phyloP scores from a whole-genome alignment of 2,113 vertebrate genomes.

The Triplophysa dalaica region DNA sequence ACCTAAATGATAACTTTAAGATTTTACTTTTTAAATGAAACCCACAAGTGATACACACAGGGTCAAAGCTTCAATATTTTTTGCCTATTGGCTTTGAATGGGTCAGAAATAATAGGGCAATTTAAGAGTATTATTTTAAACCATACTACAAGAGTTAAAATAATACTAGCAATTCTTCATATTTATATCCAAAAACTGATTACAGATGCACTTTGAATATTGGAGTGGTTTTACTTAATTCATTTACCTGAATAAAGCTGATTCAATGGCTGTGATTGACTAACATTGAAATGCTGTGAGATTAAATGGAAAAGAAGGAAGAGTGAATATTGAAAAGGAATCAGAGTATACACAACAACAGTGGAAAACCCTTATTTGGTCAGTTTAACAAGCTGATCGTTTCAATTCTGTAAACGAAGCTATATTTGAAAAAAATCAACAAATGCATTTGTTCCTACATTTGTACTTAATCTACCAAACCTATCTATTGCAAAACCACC shows the following conservation, averaged over 20 bases:
- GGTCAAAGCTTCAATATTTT: neutral
- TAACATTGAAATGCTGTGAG: too few relatives aligned
- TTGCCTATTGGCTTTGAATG: neutral
- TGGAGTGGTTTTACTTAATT: slow-evolving; percentile 19
- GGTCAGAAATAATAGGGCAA: slow-evolving; percentile 2
- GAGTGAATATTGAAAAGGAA: too few relatives aligned
- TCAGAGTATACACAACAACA: too few relatives aligned
- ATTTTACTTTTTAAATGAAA: too few relatives aligned
- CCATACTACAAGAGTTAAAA: slow-evolving; percentile 1
- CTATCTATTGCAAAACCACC: neutral
- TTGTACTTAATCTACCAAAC: neutral
- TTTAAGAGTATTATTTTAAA: slow-evolving; percentile 3
- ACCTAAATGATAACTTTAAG: too few relatives aligned
- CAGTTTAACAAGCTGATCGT: too few relatives aligned
- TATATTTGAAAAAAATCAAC: neutral
- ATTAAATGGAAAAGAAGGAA: slow-evolving; percentile 64
- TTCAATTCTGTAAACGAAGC: too few relatives aligned
- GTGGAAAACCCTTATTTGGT: too few relatives aligned
- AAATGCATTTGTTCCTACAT: neutral
- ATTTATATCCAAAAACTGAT: too few relatives aligned
- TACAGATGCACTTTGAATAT: neutral
- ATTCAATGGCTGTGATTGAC: too few relatives aligned
- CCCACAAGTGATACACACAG: neutral
- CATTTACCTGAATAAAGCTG: slow-evolving; percentile 42
- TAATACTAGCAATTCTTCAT: neutral